These are phyloP conservation scores for Bergia puertoricense DNA, from an alignment of 92 coral and sea anemone species.

Conservation along the genomic window DNA sequence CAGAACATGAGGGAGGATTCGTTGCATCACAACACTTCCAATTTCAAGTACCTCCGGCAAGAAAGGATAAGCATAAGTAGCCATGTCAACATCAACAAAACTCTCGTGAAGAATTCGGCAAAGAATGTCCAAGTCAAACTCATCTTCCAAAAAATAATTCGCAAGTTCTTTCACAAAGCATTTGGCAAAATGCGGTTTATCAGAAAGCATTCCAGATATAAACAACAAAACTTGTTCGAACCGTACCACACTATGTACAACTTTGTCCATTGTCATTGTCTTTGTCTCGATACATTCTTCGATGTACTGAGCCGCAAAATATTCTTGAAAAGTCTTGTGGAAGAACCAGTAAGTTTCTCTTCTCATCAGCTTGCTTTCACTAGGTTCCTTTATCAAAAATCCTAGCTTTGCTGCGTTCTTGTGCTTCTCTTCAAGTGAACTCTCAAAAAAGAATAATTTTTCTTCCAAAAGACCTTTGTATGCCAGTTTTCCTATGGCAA, in stretches of 20 bases:
- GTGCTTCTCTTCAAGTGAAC: neutral
- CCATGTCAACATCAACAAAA: neutral
- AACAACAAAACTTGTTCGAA: neutral
- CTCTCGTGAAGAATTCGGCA: neutral
- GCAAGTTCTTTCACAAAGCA: conserved; percentile 2
- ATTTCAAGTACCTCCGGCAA: neutral
- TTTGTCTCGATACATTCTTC: neutral
- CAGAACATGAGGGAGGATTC: neutral
- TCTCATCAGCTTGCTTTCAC: conserved; percentile 38
- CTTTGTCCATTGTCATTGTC: neutral
- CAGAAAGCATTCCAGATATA: neutral
- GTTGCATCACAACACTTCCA: neutral
- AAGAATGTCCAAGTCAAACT: neutral
- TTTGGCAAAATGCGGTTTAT: neutral
- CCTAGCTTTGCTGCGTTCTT: neutral
- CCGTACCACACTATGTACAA: neutral
- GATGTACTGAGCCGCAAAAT: conserved; percentile 37
- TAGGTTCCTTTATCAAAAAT: conserved; percentile 31
- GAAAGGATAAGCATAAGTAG: neutral
- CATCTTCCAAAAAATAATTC: neutral
- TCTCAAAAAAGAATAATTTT: conserved; percentile 4
- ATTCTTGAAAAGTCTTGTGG: neutral
- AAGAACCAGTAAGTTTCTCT: neutral
- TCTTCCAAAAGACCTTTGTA: conserved; percentile 19
- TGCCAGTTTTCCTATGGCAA: conserved; percentile 43